Base-by-base conservation (phyloP, 2,113 vertebrate species). In the Caranx ignobilis region DNA sequence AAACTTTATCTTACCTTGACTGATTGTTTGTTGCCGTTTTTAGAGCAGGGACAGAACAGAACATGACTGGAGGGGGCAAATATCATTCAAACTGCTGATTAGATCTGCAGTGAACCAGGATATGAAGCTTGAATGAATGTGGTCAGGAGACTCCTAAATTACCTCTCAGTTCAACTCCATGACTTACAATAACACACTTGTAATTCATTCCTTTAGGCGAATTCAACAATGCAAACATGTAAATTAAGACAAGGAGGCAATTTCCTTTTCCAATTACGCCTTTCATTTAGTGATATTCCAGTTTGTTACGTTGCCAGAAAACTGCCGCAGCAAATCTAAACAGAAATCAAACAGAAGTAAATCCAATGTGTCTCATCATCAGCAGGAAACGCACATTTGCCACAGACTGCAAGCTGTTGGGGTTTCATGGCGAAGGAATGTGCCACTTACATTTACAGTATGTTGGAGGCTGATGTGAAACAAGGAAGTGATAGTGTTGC, bases 181-280 rank as follows among this genome's bases (percentile, higher is more conserved):
- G 67, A 71, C 82, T 81, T 90, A 91, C 41, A 88, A 88, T 79
- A 89, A 92, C 86, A 81, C 54, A 71, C 56, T 84, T 83, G 72
- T 52, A 88, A 91, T 88, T 86, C 78, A 76, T 81, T 88, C 87
- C 90, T 92, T 84, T 69, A 75, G 89, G 88, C 86, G 18, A 82
- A 86, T 84, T 56, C 73, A 79, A 75, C 86, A 85, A 84, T 56
- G 80, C 78, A 89, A 90, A 93, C 79, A 87, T 85, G 77, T 78
- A 84, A 83, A 88, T 88, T 91, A 83, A 81, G 85, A 90, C 83
- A 78, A 79, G 87, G 87, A 65, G 79, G 71, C 71, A 87, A 90
- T 92, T 93, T 91, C 85, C 90, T 84, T 84, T 84, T 82, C 73
- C 84, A 82, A 84, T 91, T 84, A 92, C 6, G 60, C 75, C 71